A percentile compares a stretch with the other conserved stretches of the same genome.
Evolutionary conservation across 1,140 invertebrate species (phyloP).

Genomic region (Ceratina calcarata): DNA sequence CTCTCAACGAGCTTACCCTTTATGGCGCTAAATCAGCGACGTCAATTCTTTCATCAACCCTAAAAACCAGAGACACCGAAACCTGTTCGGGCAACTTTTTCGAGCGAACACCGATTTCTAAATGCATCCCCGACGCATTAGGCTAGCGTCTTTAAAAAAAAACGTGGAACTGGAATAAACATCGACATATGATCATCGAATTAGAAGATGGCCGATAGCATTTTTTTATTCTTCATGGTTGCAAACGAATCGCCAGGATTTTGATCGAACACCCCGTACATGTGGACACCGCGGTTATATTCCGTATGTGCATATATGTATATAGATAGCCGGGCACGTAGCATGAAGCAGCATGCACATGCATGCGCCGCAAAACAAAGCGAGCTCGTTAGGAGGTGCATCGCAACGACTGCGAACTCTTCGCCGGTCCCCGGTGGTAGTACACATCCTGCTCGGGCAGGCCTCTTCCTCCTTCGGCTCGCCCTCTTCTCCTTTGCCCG

Average conservation of each 20-base stretch:
- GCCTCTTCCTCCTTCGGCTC: conserved; percentile 31
- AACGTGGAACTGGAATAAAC: neutral
- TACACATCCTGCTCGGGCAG: conserved; percentile 74
- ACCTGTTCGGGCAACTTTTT: neutral
- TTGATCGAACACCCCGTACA: conserved; percentile 71
- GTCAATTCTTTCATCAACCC: neutral
- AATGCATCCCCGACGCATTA: neutral
- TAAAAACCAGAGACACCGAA: neutral
- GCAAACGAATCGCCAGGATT: neutral
- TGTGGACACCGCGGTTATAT: conserved; percentile 61
- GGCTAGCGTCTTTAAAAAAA: neutral
- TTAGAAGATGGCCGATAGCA: too few species aligned
- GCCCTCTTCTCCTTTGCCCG: conserved; percentile 56
- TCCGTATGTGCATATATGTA: conserved; percentile 67
- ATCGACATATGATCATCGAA: too few species aligned
- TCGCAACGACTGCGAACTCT: conserved; percentile 76
- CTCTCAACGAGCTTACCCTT: neutral
- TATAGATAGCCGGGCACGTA: conserved; percentile 59
- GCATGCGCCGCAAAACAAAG: conserved; percentile 78
- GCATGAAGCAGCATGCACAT: conserved; percentile 69
- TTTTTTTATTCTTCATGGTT: too few species aligned
- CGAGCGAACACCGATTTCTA: neutral
- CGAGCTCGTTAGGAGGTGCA: conserved; percentile 80
- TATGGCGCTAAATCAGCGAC: neutral
- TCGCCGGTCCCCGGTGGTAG: conserved; percentile 63